Evolutionary conservation across 2,888 invertebrate genomes (phyloP), one percentile per base, ranked within the genome.

Genomic region (Fissipunctia ypsillon): DNA sequence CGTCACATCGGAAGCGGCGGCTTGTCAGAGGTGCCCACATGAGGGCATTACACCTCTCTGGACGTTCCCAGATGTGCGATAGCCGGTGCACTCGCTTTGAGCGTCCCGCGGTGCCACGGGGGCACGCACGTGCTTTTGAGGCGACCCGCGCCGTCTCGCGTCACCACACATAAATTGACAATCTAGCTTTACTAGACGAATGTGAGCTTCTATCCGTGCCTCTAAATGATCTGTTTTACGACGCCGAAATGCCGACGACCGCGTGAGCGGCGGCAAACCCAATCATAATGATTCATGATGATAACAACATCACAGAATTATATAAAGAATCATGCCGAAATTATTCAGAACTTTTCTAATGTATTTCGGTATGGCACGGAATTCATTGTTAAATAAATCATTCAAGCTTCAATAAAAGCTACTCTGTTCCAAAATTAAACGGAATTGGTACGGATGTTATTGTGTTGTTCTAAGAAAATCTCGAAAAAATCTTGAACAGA

Each of bases 51-150:
- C 95, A 94, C 95, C 93, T 94, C 91, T 91, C 88, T 90, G 92
- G 92, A 91, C 89, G 92, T 91, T 92, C 87, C 89, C 89, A 92
- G 93, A 94, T 93, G 89, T 70, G 78, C 88, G 93, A 93, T 93
- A 93, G 89, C 89, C 89, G 82, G 72, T 86, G 83, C 84, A 87
- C 83, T 87, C 81, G 86, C 95, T 95, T 95, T 95, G 94, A 93
- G 81, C 88, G 71, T 88, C 91, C 92, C 91, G 88, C 89, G 89
- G 88, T 90, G 92, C 90, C 92, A 91, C 91, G 91, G 88, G 94
- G 94, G 86, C 95, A 95, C 91, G 94, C 93, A 92, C 96, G 96
- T 96, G 95, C 93, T 92, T 96, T 95, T 96, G 95, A 89, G 84
- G 67, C 84, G 69, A 74, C 87, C 90, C 90, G 90, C 90, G 91